Conservation (phyloP, 2,888 invertebrate genomes). For the Ochropleura plecta region DNA sequence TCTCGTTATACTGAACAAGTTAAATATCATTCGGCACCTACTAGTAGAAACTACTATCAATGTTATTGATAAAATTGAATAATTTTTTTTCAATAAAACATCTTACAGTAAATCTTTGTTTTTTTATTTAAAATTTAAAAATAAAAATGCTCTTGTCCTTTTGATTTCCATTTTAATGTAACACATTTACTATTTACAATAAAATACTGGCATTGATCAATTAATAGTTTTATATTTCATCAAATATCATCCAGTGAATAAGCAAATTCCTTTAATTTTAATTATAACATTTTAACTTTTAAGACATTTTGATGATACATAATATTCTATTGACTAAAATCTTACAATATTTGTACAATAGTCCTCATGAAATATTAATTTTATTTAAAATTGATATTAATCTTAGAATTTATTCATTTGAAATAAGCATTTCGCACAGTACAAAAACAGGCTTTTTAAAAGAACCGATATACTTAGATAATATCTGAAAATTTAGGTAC, state of each 20-base stretch:
- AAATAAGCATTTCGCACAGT: conserved; percentile 64
- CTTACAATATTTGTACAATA: conserved; percentile 81
- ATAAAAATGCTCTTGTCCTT: conserved; percentile 75
- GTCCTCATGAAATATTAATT: conserved; percentile 67
- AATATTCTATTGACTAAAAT: conserved; percentile 72
- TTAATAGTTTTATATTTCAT: conserved; percentile 76
- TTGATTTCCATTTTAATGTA: conserved; percentile 87
- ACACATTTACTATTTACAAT: conserved; percentile 89
- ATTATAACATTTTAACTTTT: conserved; percentile 49
- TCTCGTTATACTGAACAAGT: conserved; percentile 82
- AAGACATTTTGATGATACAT: conserved; percentile 64
- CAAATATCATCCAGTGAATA: conserved; percentile 67
- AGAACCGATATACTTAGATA: conserved; percentile 14
- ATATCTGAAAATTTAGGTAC: conserved; percentile 31
- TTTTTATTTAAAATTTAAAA: conserved; percentile 64
- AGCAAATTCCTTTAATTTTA: conserved; percentile 59
- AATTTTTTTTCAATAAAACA: conserved; percentile 88
- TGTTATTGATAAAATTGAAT: conserved; percentile 84
- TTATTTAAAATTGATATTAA: conserved; percentile 61
- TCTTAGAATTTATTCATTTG: conserved; percentile 64
- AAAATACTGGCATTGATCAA: conserved; percentile 89
- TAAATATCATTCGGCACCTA: conserved; percentile 79
- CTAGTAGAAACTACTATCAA: conserved; percentile 81
- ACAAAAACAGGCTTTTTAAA: conserved; percentile 65
- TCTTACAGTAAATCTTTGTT: conserved; percentile 71